These are phyloP conservation scores for Pandemis corylana DNA, from an alignment of 2,888 invertebrate species.

Conservation along the genomic window DNA sequence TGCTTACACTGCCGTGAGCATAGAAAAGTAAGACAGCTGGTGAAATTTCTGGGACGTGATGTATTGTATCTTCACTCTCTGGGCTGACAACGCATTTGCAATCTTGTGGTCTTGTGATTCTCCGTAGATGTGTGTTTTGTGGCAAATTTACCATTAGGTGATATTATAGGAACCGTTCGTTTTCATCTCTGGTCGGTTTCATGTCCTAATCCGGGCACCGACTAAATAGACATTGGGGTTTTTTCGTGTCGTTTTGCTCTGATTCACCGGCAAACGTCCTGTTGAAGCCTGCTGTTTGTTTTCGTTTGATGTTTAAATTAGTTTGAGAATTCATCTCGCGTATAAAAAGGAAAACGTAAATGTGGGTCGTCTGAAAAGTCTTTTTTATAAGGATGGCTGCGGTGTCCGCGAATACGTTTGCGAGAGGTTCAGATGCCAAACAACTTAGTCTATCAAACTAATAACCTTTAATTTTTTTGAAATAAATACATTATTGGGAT, in stretches of 20 bases:
- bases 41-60: too few relatives aligned
- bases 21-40: too few relatives aligned
- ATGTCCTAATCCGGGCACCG: not conserved
- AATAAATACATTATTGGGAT: too few relatives aligned
- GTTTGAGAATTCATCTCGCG: constrained; percentile 10
- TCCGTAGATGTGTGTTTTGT: too few relatives aligned
- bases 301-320: constrained; percentile 34
- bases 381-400: not conserved
- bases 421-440: not conserved
- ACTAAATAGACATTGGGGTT: constrained; percentile 36
- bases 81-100: too few relatives aligned
- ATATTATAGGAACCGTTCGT: too few relatives aligned
- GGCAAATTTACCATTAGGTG: too few relatives aligned
- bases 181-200: not conserved
- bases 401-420: not conserved
- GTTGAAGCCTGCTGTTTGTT: constrained; percentile 13
- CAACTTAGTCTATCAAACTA: not conserved
- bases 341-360: not conserved
- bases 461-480: too few relatives aligned
- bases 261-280: constrained; percentile 13
- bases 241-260: constrained; percentile 25
- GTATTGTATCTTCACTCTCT: too few relatives aligned
- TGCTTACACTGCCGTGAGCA: too few relatives aligned
- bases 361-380: not conserved
- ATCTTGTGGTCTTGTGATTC: too few relatives aligned